These are phyloP conservation scores for Melanotaenia duboulayi DNA, from an alignment of 2,113 vertebrate genomes.

Conservation along the genomic window DNA sequence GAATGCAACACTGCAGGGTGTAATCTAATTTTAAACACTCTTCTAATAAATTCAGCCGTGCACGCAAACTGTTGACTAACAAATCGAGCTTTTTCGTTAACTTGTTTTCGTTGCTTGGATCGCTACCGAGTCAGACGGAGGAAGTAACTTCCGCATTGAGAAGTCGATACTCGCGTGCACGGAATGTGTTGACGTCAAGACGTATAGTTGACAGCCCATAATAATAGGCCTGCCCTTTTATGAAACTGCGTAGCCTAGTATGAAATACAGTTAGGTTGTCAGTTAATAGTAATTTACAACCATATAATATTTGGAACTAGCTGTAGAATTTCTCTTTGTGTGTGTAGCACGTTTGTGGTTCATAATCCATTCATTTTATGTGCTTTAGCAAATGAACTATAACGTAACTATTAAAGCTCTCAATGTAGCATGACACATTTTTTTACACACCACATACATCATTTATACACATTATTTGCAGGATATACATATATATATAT, in stretches of 20 bases:
- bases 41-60: background rate
- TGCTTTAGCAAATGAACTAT: no score
- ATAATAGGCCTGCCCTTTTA: background rate
- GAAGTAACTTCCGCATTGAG: conserved; percentile 82
- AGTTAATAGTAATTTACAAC: background rate
- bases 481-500: conserved; percentile 10
- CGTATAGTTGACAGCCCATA: conserved; percentile 15
- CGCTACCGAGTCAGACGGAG: conserved; percentile 56
- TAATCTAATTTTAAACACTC: conserved; percentile 14
- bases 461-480: conserved; percentile 17
- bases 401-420: background rate
- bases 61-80: background rate
- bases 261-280: background rate
- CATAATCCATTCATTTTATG: background rate
- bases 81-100: conserved; percentile 13
- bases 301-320: no score
- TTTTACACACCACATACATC: background rate
- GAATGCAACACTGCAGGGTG: conserved; percentile 1
- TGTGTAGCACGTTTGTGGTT: background rate
- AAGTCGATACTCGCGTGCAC: conserved; percentile 70
- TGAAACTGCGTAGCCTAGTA: background rate
- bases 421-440: background rate
- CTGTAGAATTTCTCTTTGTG: no score
- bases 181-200: conserved; percentile 75
- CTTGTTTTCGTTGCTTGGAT: conserved; percentile 68